Percentiles rank a stretch among this genome's conserved stretches.
These are phyloP conservation scores for Procavia capensis DNA, from an alignment of 2,113 vertebrate species.

Conservation along the genomic window DNA sequence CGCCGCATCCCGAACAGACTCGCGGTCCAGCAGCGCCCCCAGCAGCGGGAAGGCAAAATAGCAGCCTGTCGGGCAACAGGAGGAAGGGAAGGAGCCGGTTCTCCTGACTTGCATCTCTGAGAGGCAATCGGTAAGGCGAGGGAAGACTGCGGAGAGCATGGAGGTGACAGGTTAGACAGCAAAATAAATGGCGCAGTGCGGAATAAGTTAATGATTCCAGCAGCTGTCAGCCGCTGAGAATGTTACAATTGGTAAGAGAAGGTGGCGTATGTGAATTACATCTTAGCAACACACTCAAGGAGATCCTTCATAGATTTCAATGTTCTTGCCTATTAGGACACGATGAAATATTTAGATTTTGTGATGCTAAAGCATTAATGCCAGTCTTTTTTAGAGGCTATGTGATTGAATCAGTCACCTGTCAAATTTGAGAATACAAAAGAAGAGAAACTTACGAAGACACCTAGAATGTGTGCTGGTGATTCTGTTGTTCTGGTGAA, in stretches of 20 bases:
- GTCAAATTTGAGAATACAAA: slow-evolving; percentile 15
- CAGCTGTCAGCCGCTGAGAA: slow-evolving; percentile 77
- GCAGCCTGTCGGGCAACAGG: slow-evolving; percentile 59
- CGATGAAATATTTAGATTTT: slow-evolving; percentile 47
- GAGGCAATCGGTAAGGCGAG: slow-evolving; percentile 39
- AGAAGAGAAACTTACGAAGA: neutral
- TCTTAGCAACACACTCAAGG: slow-evolving; percentile 21
- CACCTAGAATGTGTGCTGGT: neutral
- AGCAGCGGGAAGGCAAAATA: slow-evolving; percentile 79
- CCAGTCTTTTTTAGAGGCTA: slow-evolving; percentile 52
- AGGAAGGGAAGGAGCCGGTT: neutral
- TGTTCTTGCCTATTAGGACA: slow-evolving; percentile 55
- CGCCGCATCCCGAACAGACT: neutral
- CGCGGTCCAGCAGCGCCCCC: slow-evolving; percentile 85
- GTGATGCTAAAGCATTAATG: neutral
- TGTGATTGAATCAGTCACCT: neutral
- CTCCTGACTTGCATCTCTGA: neutral
- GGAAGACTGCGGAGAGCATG: slow-evolving; percentile 59
- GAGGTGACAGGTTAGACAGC: slow-evolving; percentile 76
- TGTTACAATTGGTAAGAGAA: slow-evolving; percentile 60
- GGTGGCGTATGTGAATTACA: slow-evolving; percentile 64
- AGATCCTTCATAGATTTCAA: slow-evolving; percentile 47
- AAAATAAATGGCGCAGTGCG: slow-evolving; percentile 76
- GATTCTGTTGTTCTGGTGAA: neutral
- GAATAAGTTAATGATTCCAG: slow-evolving; percentile 80